Evolutionary conservation across 2,888 invertebrate species (phyloP), one percentile per base, ranked within the genome.

Genomic region (Aphodius granarius): DNA sequence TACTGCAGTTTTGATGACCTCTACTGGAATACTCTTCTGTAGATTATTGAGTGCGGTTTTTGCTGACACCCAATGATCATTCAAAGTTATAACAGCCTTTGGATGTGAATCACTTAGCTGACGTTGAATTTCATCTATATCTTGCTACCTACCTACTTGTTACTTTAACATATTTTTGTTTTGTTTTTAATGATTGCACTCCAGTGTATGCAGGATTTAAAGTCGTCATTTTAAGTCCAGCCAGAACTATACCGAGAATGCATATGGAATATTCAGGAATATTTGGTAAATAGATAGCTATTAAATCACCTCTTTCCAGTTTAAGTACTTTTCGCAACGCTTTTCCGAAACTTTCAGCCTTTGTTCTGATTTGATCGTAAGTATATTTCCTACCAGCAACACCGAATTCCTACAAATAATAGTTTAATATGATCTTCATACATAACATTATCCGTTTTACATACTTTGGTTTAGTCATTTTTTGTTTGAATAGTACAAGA

Each of bases 211-310:
- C 84, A 0, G 95, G 94, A 87, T 95, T 95, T 6, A 94, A 88
- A 0, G 94, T 92, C 0, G 94, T 94, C 3, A 93, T 90, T 9
- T 91, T 83, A 0, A 93, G 87, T 0, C 94, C 94, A 65, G 94
- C 94, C 81, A 92, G 92, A 62, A 93, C 81, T 22, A 91, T 89
- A 0, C 94, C 95, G 82, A 94, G 83, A 13, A 90, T 84, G 0
- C 91, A 89, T 13, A 94, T 87, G 0, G 92, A 90, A 83, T 90
- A 93, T 85, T 96, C 95, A 0, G 95, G 95, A 20, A 92, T 82
- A 84, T 96, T 96, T 0, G 94, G 94, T 74, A 95, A 83, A 82
- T 94, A 90, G 4, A 95, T 81, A 0, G 92, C 93, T 0, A 95
- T 85, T 0, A 92, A 89, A 82, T 95, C 93, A 0, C 92, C 92